Evolutionary conservation across 2,113 vertebrate species (phyloP), one percentile per base, ranked within the genome.

Genomic region (Cynoglossus semilaevis): DNA sequence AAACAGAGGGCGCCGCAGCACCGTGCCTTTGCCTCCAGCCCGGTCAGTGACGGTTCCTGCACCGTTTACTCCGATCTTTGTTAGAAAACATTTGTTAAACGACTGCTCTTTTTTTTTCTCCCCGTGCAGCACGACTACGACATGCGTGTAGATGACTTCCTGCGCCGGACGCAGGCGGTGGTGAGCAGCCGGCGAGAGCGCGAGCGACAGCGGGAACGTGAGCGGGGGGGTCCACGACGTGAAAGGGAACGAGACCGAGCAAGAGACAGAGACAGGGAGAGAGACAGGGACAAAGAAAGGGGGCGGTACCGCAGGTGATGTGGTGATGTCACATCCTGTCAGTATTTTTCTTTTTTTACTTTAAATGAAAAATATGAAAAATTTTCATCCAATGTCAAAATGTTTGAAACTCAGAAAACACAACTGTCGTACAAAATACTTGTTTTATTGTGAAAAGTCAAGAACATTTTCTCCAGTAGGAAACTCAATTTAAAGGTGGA

Each of bases 141-240:
- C 76, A 99, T 98, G 97, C 92, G 96, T 7, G 97, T 99, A 66
- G 97, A 99, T 0, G 97, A 99, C 86, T 99, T 99, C 82, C 93
- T 99, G 76, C 92, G 97, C 38, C 92, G 97, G 29, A 98, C 96
- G 0, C 97, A 99, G 88, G 96, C 96, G 0, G 97, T 97, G 56
- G 96, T 98, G 74, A 97, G 94, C 38, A 93, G 95, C 14, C 91
- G 96, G 15, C 91, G 96, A 1, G 95, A 98, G 79, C 89, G 96
- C 7, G 96, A 98, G 34, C 83, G 95, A 1, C 96, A 98, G 55
- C 88, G 95, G 8, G 96, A 98, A 3, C 90, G 95, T 0, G 95
- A 98, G 4, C 76, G 95, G 5, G 95, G 94, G 4, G 94, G 82
- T 0, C 90, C 93, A 0, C 80, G 85, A 0, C 74, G 85, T 0